A percentile compares a stretch with the other conserved stretches of the same genome.
These are phyloP conservation scores for Lissonota sp. DNA, from an alignment of 2,888 invertebrate species.

Conservation along the genomic window DNA sequence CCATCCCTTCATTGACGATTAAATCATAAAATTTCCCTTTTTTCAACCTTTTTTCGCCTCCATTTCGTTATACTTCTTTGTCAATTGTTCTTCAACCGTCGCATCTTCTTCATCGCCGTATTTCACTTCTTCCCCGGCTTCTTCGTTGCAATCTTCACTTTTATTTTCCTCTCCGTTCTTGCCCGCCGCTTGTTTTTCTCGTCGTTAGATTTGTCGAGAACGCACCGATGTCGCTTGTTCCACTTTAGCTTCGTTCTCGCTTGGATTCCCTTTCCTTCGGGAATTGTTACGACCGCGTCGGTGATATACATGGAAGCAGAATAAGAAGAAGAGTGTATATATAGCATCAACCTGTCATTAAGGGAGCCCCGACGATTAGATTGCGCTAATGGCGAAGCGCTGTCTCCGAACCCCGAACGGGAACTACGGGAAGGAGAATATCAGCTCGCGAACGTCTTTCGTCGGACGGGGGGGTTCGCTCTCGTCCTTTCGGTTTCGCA, in stretches of 20 bases:
- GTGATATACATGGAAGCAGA: slow-evolving; percentile 16
- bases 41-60: too few relatives aligned
- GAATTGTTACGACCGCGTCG: slow-evolving; percentile 23
- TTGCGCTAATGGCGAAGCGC: slow-evolving; percentile 82
- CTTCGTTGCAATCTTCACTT: too few relatives aligned
- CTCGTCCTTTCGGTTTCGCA: slow-evolving; percentile 26
- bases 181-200: background rate
- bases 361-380: slow-evolving; percentile 80
- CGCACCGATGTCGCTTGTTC: slow-evolving; percentile 4
- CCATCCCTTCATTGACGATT: too few relatives aligned
- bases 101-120: too few relatives aligned
- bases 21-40: too few relatives aligned
- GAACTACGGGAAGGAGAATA: background rate
- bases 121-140: too few relatives aligned
- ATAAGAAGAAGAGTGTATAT: slow-evolving; percentile 22
- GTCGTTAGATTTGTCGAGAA: slow-evolving; percentile 43
- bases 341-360: slow-evolving; percentile 79
- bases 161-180: too few relatives aligned
- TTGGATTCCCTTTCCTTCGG: slow-evolving; percentile 51
- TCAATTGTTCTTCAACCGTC: too few relatives aligned
- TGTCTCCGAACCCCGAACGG: slow-evolving; percentile 70
- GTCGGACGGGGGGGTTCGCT: slow-evolving; percentile 9
- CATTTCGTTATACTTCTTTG: too few relatives aligned
- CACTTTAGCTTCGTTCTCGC: slow-evolving; percentile 39
- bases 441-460: slow-evolving; percentile 32